phyloP scores from a whole-genome alignment of 2,113 vertebrate genomes.

The Cyprinus carpio region DNA sequence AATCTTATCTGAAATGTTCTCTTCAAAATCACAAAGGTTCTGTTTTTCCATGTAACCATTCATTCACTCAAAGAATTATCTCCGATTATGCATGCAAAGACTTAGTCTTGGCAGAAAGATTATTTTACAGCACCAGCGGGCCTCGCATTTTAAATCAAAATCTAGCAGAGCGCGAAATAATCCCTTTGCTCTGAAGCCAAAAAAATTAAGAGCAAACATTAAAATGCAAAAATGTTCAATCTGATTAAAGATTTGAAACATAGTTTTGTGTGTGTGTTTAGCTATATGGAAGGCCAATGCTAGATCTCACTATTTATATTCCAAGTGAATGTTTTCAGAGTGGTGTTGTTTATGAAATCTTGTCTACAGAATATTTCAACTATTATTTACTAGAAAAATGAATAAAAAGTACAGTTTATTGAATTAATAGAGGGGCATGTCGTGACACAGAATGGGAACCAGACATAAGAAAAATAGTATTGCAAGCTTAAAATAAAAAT shows the following conservation, averaged over 20 bases:
- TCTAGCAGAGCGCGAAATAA: slow-evolving; percentile 27
- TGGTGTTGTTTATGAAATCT: background rate
- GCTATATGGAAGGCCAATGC: no score
- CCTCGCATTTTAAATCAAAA: slow-evolving; percentile 24
- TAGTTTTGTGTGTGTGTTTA: no score
- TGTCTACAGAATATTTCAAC: background rate
- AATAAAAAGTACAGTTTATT: no score
- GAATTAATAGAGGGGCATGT: no score
- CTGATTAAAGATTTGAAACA: background rate
- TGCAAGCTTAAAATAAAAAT: background rate
- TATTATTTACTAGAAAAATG: background rate
- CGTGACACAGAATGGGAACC: no score
- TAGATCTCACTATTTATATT: no score
- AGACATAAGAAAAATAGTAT: no score
- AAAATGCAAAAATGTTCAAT: background rate
- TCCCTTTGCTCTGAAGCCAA: slow-evolving; percentile 30
- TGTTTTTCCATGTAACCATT: background rate
- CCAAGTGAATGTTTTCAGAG: no score
- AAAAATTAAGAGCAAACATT: background rate
- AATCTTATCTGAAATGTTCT: slow-evolving; percentile 10
- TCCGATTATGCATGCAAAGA: slow-evolving; percentile 26
- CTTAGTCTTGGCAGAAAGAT: slow-evolving; percentile 18
- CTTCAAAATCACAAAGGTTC: background rate
- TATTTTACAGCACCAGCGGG: slow-evolving; percentile 18
- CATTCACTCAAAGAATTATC: slow-evolving; percentile 21